A percentile compares a stretch with the other conserved stretches of the same genome.
phyloP scores from a whole-genome alignment of 2,113 vertebrate species.

The Dipodomys stephensi region DNA sequence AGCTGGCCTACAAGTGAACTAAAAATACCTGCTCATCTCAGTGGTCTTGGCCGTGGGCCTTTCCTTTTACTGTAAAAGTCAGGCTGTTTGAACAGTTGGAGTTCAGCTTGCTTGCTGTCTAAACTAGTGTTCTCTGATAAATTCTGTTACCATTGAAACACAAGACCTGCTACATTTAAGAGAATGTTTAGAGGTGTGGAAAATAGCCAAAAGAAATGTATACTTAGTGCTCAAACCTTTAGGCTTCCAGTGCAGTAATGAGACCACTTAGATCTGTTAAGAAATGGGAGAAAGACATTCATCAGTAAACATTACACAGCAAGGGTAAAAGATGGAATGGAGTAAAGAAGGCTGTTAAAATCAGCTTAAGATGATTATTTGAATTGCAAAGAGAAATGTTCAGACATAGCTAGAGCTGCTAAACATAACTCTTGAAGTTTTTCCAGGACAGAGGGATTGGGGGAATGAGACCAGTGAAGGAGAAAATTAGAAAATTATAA shows the following conservation, averaged over 20 bases:
- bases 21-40: conserved; percentile 81
- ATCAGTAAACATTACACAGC: conserved; percentile 77
- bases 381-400: conserved; percentile 78
- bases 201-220: conserved; percentile 81
- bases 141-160: conserved; percentile 78
- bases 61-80: conserved; percentile 79
- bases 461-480: conserved; percentile 78
- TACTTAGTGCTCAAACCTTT: conserved; percentile 53
- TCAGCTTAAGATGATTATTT: conserved; percentile 76
- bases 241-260: conserved; percentile 56
- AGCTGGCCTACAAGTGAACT: conserved; percentile 81
- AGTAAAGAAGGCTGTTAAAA: conserved; percentile 66
- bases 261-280: conserved; percentile 64
- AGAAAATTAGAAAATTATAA: conserved; percentile 83
- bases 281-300: conserved; percentile 69
- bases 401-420: conserved; percentile 68
- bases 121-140: conserved; percentile 83
- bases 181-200: conserved; percentile 77
- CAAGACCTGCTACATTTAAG: conserved; percentile 52
- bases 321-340: conserved; percentile 73
- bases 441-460: conserved; percentile 76
- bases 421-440: conserved; percentile 74
- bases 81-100: conserved; percentile 83
- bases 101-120: conserved; percentile 81
- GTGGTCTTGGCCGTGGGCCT: conserved; percentile 77